A percentile compares a stretch with the other conserved stretches of the same genome.
phyloP scores from a whole-genome alignment of 2,888 invertebrate species.

The Athalia cordata region DNA sequence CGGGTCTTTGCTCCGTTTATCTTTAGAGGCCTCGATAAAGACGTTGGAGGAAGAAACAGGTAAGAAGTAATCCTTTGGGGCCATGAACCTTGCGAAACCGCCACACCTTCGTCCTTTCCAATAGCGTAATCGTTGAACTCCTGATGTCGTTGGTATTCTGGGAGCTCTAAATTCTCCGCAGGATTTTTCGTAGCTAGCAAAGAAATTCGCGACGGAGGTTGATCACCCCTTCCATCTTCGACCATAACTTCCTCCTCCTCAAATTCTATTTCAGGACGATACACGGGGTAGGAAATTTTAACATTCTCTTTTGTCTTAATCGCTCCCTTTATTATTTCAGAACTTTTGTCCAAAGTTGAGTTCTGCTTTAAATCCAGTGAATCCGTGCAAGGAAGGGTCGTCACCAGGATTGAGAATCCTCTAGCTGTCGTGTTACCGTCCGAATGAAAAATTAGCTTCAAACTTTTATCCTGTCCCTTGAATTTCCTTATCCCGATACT shows the following conservation, averaged over 20 bases:
- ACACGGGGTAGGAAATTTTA: slow-evolving; percentile 48
- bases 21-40: slow-evolving; percentile 1
- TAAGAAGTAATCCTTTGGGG: slow-evolving; percentile 27
- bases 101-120: too few species aligned
- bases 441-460: slow-evolving; percentile 74
- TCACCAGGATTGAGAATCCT: slow-evolving; percentile 76
- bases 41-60: slow-evolving; percentile 33
- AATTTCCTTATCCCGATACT: slow-evolving; percentile 74
- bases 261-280: slow-evolving; percentile 50
- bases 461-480: slow-evolving; percentile 72
- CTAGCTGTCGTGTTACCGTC: slow-evolving; percentile 65
- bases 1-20: neutral
- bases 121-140: slow-evolving; percentile 19
- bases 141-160: slow-evolving; percentile 21
- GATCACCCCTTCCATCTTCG: slow-evolving; percentile 24
- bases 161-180: slow-evolving; percentile 27
- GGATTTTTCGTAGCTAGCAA: neutral
- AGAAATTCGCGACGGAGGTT: slow-evolving; percentile 33
- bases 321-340: neutral
- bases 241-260: slow-evolving; percentile 41
- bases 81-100: too few species aligned
- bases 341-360: neutral
- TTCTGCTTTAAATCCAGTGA: slow-evolving; percentile 42
- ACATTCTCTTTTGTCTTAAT: slow-evolving; percentile 36
- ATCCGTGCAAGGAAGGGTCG: slow-evolving; percentile 72